Percentiles rank a stretch among this genome's conserved stretches.
These are phyloP conservation scores for Lasioglossum zephyrum DNA, from an alignment of 2,888 invertebrate genomes.

Conservation along the genomic window DNA sequence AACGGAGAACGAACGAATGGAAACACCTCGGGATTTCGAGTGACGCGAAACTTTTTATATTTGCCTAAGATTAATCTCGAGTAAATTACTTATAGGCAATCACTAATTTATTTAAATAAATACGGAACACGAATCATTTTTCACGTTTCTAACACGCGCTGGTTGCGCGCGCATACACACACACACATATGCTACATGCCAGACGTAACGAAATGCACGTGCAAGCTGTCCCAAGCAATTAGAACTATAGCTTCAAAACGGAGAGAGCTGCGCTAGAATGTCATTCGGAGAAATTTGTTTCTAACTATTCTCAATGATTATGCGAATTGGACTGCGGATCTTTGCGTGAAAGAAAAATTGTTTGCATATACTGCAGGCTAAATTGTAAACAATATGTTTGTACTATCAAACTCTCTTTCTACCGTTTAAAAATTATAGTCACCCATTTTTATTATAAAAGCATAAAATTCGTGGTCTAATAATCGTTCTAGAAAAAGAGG, in stretches of 20 bases:
- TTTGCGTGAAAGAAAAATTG: too few species aligned
- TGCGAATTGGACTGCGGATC: background rate
- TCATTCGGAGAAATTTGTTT: background rate
- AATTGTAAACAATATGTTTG: too few species aligned
- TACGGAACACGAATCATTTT: conserved; percentile 77
- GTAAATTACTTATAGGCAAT: conserved; percentile 74
- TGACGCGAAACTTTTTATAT: conserved; percentile 76
- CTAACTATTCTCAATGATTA: background rate
- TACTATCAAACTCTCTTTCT: too few species aligned
- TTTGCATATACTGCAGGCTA: too few species aligned
- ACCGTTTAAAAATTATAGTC: too few species aligned
- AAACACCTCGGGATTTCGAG: conserved; percentile 61
- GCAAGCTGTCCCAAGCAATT: background rate
- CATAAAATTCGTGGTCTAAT: too few species aligned
- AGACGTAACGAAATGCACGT: background rate
- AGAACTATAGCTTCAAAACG: background rate
- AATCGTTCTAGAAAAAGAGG: too few species aligned
- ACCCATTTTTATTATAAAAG: too few species aligned
- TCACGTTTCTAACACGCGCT: conserved; percentile 76
- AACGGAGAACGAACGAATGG: background rate
- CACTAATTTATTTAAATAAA: conserved; percentile 79
- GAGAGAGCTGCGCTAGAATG: background rate
- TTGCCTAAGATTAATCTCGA: conserved; percentile 78
- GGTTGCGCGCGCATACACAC: conserved; percentile 22
- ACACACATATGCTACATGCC: background rate